Evolutionary conservation across 1,140 invertebrate species (phyloP).

Genomic region (Lepeophtheirus salmonis): DNA sequence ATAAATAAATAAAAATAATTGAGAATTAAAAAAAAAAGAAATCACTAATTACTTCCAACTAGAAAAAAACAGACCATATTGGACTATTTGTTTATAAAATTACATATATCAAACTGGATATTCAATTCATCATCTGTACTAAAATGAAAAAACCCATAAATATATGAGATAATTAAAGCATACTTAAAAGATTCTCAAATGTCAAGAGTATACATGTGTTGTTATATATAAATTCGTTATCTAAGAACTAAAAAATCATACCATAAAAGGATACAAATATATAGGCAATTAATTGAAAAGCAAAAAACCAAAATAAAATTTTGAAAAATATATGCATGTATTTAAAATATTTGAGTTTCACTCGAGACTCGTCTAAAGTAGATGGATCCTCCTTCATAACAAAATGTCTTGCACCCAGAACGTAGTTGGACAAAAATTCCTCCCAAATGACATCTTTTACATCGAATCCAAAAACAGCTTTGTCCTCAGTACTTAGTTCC

Average conservation of each 20-base stretch:
- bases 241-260: not conserved
- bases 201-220: too few relatives aligned
- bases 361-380: not conserved
- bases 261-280: not conserved
- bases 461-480: conserved; percentile 6
- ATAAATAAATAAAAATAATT: too few relatives aligned
- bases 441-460: not conserved
- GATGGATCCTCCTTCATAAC: conserved; percentile 7
- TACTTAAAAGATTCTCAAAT: too few relatives aligned
- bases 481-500: not conserved
- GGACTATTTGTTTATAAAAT: too few relatives aligned
- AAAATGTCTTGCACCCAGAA: conserved; percentile 6
- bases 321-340: not conserved
- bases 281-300: not conserved
- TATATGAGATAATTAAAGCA: too few relatives aligned
- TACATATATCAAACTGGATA: too few relatives aligned
- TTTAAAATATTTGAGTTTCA: not conserved
- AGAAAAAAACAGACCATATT: too few relatives aligned
- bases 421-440: conserved; percentile 1
- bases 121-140: too few relatives aligned
- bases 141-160: too few relatives aligned
- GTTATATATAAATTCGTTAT: too few relatives aligned
- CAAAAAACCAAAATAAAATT: not conserved
- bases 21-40: too few relatives aligned
- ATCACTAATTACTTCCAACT: too few relatives aligned